Percentiles rank a stretch among this genome's conserved stretches.
Evolutionary conservation across 2,113 vertebrate genomes (phyloP).

Genomic region (Merops nubicus): DNA sequence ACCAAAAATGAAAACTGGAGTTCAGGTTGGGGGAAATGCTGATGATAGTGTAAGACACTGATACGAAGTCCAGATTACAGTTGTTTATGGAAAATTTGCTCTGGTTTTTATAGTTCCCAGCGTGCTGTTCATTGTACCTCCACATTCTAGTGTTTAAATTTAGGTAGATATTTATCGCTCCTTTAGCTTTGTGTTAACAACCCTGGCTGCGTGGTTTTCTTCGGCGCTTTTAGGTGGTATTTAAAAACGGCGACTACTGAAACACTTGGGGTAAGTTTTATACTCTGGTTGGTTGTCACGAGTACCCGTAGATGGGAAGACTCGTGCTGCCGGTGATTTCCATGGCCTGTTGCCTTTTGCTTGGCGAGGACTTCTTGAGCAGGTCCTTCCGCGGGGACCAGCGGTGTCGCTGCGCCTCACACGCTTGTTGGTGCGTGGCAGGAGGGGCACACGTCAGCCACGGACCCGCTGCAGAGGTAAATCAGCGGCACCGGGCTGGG

Average conservation of each 20-base stretch:
- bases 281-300: background rate
- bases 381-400: accelerated
- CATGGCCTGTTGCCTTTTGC: accelerated
- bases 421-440: accelerated
- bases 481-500: accelerated
- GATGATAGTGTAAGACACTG: background rate
- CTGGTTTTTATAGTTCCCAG: background rate
- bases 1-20: background rate
- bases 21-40: background rate
- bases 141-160: background rate
- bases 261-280: background rate
- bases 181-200: background rate
- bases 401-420: accelerated
- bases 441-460: accelerated
- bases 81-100: background rate
- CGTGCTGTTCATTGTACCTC: accelerated
- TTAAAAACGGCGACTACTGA: background rate
- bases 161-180: background rate
- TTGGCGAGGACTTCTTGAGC: accelerated
- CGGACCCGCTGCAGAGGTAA: accelerated
- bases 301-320: accelerated
- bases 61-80: background rate
- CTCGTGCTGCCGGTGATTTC: accelerated
- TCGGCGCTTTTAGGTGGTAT: background rate
- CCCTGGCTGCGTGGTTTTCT: background rate